These are phyloP conservation scores for Neuroterus valhalla DNA, from an alignment of 1,140 invertebrate genomes.

Conservation along the genomic window DNA sequence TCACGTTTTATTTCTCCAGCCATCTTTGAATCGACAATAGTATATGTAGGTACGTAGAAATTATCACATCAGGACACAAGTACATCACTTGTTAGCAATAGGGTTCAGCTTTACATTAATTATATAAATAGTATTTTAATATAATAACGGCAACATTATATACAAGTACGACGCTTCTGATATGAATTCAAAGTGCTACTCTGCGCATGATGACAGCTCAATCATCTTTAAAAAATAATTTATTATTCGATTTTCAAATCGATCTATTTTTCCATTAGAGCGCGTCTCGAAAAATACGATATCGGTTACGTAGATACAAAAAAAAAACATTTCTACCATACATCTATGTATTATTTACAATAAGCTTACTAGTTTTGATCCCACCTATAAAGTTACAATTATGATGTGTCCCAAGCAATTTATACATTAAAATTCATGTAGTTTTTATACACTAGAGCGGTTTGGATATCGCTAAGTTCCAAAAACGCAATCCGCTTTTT, in stretches of 20 bases:
- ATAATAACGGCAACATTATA: constrained; percentile 71
- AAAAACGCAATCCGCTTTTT: too few species aligned
- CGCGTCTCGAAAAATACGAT: constrained; percentile 49
- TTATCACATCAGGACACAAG: constrained; percentile 74
- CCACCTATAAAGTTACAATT: constrained; percentile 70
- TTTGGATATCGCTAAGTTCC: not conserved
- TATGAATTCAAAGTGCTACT: constrained; percentile 38
- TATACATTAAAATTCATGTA: constrained; percentile 12
- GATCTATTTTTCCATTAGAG: constrained; percentile 38
- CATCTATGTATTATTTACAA: constrained; percentile 61
- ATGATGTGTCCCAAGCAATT: constrained; percentile 67
- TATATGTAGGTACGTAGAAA: constrained; percentile 69
- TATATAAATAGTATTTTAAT: constrained; percentile 74
- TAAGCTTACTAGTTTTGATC: constrained; percentile 69
- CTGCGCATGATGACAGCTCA: constrained; percentile 17
- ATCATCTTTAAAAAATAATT: constrained; percentile 60
- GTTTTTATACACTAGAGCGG: not conserved
- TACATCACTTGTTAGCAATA: constrained; percentile 71
- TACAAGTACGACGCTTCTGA: constrained; percentile 44
- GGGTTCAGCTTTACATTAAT: constrained; percentile 62
- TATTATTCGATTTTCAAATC: constrained; percentile 58
- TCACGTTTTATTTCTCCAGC: constrained; percentile 37
- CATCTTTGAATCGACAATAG: constrained; percentile 41
- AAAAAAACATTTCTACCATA: constrained; percentile 46
- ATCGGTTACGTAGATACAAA: constrained; percentile 11